Evolutionary conservation across 1,140 invertebrate species (phyloP).

Genomic region (Macrostomum lignano): DNA sequence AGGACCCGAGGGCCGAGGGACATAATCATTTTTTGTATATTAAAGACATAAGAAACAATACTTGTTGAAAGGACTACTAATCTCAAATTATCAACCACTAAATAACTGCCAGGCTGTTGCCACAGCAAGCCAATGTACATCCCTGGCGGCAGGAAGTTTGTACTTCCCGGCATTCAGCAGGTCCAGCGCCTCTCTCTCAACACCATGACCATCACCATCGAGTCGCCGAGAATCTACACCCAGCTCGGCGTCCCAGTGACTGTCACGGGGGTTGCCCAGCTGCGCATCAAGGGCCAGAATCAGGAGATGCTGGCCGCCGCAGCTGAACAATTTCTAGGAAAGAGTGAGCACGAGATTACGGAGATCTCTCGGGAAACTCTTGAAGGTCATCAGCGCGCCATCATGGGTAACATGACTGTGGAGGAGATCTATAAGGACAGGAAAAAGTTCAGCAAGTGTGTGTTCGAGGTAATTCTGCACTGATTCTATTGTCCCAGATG

Average conservation of each 20-base stretch:
- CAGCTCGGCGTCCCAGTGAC: slow-evolving; percentile 82
- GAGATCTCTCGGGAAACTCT: slow-evolving; percentile 72
- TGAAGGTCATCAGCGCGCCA: slow-evolving; percentile 82
- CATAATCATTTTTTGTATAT: no score
- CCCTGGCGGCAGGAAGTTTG: slow-evolving; percentile 74
- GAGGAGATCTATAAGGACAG: slow-evolving; percentile 95
- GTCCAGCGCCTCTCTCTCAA: slow-evolving; percentile 81
- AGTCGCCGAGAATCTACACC: slow-evolving; percentile 48
- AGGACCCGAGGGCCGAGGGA: no score
- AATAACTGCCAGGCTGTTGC: slow-evolving; percentile 17
- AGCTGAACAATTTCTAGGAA: slow-evolving; percentile 81
- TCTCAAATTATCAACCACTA: no score
- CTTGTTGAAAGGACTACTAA: no score
- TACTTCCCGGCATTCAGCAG: slow-evolving; percentile 71
- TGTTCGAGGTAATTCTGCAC: no score
- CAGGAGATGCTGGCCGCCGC: slow-evolving; percentile 74
- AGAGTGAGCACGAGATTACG: slow-evolving; percentile 57
- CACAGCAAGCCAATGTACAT: slow-evolving; percentile 34
- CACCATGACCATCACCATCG: slow-evolving; percentile 53
- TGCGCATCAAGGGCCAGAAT: slow-evolving; percentile 71
- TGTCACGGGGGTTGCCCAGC: slow-evolving; percentile 80
- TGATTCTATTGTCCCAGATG: no score
- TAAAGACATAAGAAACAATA: no score
- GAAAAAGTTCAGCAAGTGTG: slow-evolving; percentile 84
- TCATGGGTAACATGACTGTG: slow-evolving; percentile 95